Evolutionary conservation across 2,888 invertebrate genomes (phyloP).

Genomic region (Thumatha senex): DNA sequence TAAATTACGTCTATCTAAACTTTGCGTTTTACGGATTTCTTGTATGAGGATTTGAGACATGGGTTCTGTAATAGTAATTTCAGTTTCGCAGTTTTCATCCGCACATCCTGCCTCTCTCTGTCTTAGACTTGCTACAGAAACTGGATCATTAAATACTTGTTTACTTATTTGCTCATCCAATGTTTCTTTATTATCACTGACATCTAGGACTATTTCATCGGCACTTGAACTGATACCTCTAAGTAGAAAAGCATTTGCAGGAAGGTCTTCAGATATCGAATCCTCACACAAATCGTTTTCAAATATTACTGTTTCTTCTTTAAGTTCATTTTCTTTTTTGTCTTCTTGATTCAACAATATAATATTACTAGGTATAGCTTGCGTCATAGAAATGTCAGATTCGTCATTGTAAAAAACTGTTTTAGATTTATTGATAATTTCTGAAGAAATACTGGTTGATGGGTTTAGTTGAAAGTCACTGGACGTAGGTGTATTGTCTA

Average conservation of each 20-base stretch:
- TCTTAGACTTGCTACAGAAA: background rate
- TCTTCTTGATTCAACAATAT: background rate
- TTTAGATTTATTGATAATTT: slow-evolving; percentile 15
- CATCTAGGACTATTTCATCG: background rate
- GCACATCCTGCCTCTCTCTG: slow-evolving; percentile 7
- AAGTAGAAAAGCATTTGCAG: slow-evolving; percentile 20
- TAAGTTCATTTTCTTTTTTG: background rate
- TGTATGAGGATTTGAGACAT: slow-evolving; percentile 8
- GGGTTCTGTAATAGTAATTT: slow-evolving; percentile 23
- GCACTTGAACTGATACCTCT: background rate
- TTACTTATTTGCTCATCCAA: slow-evolving; percentile 12
- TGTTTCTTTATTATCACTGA: background rate
- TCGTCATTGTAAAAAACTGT: slow-evolving; percentile 34
- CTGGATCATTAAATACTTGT: slow-evolving; percentile 18
- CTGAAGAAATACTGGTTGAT: background rate
- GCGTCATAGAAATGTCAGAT: slow-evolving; percentile 33
- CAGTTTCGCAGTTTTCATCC: slow-evolving; percentile 6
- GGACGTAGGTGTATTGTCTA: background rate
- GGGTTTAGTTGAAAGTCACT: background rate
- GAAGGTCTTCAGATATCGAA: slow-evolving; percentile 21
- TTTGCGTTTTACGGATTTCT: slow-evolving; percentile 5
- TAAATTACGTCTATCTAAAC: slow-evolving; percentile 7
- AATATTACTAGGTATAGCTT: slow-evolving; percentile 12
- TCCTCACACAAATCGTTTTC: slow-evolving; percentile 10
- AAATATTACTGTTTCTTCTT: background rate